Conservation (phyloP, 2,888 invertebrate genomes). For the Harpalus rufipes region DNA sequence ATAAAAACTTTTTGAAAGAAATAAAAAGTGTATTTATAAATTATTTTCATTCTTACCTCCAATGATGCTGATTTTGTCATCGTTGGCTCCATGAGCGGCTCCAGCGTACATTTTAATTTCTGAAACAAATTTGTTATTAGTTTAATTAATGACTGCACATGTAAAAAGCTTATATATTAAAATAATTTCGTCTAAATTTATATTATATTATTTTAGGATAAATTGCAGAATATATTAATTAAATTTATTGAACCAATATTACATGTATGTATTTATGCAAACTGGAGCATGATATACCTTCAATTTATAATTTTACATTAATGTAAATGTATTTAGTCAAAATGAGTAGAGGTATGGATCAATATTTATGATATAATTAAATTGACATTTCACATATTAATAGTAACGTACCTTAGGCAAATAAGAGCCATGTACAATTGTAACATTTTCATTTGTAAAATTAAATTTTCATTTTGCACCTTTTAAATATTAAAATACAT, state of each 20-base stretch:
- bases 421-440: no score
- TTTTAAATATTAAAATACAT: no score
- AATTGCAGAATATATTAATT: constrained; percentile 23
- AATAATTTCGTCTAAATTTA: constrained; percentile 13
- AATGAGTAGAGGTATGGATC: neutral
- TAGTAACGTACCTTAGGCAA: no score
- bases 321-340: neutral
- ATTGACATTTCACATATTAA: no score
- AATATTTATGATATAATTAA: no score
- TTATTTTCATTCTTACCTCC: constrained; percentile 76
- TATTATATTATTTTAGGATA: constrained; percentile 6
- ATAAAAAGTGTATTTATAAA: no score
- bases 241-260: constrained; percentile 36
- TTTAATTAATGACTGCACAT: constrained; percentile 33
- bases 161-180: constrained; percentile 5
- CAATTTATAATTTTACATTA: neutral
- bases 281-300: neutral
- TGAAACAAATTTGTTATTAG: constrained; percentile 73
- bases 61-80: constrained; percentile 76
- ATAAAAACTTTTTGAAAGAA: no score
- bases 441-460: no score
- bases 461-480: no score
- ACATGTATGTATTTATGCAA: constrained; percentile 3
- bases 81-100: constrained; percentile 74
- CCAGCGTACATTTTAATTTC: constrained; percentile 77